phyloP scores from a whole-genome alignment of 2,888 invertebrate species.

The Drosophila mimica region DNA sequence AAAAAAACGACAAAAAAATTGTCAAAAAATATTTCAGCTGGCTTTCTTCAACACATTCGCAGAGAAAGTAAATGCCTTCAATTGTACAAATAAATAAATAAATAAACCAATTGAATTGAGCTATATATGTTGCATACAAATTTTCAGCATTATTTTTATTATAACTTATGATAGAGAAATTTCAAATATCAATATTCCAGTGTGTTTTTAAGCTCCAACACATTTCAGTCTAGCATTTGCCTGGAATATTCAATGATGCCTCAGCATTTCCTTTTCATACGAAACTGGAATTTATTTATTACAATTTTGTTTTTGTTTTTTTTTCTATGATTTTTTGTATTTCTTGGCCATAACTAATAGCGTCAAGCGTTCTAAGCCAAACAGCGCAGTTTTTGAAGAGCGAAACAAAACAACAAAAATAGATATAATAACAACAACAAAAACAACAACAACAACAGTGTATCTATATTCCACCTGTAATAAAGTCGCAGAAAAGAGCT shows the following conservation, averaged over 20 bases:
- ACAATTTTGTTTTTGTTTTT: background rate
- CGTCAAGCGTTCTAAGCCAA: conserved; percentile 31
- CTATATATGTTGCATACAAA: conserved; percentile 10
- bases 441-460: conserved; percentile 20
- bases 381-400: conserved; percentile 21
- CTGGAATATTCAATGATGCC: conserved; percentile 15
- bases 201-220: background rate
- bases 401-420: background rate
- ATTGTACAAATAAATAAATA: conserved; percentile 10
- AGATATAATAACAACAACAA: background rate
- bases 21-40: background rate
- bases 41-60: background rate
- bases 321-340: background rate
- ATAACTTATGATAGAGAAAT: conserved; percentile 13
- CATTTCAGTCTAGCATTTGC: background rate
- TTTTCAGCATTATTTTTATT: conserved; percentile 8
- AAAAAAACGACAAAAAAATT: background rate
- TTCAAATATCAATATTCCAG: conserved; percentile 15
- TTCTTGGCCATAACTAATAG: conserved; percentile 12
- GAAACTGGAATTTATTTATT: conserved; percentile 48
- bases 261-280: conserved; percentile 56
- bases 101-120: background rate
- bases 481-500: conserved; percentile 69
- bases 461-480: conserved; percentile 72
- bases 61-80: conserved; percentile 31